A percentile compares a stretch with the other conserved stretches of the same genome.
Evolutionary conservation across 2,113 vertebrate species (phyloP).

Genomic region (Rhinogobius similis): DNA sequence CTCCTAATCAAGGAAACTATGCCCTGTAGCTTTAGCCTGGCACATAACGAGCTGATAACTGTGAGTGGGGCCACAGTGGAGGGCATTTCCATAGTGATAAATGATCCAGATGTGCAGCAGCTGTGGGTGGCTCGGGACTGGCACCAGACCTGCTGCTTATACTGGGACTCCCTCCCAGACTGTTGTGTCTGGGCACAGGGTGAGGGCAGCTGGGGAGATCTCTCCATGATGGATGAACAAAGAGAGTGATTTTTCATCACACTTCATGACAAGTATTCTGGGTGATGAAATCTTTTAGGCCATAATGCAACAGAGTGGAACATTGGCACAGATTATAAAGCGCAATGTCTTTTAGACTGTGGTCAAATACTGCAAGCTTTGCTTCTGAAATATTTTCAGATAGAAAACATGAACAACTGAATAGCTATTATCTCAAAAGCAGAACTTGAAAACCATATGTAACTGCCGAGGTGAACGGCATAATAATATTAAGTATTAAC

Average conservation of each 20-base stretch:
- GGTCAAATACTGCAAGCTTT: background rate
- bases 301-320: slow-evolving; percentile 22
- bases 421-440: background rate
- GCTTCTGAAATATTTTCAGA: slow-evolving; percentile 1
- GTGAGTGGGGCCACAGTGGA: slow-evolving; percentile 41
- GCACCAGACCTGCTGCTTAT: slow-evolving; percentile 26
- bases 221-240: slow-evolving; percentile 20
- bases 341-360: slow-evolving; percentile 10
- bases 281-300: slow-evolving; percentile 48
- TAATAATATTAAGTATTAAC: background rate
- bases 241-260: slow-evolving; percentile 25
- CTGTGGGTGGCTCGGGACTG: slow-evolving; percentile 15
- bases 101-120: slow-evolving; percentile 66
- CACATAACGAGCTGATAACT: slow-evolving; percentile 59
- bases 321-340: slow-evolving; percentile 6
- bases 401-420: background rate
- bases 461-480: background rate
- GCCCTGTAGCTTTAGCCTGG: slow-evolving; percentile 37
- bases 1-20: slow-evolving; percentile 65
- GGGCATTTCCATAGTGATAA: slow-evolving; percentile 66
- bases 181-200: slow-evolving; percentile 49
- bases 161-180: slow-evolving; percentile 15
- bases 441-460: background rate
- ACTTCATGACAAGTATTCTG: slow-evolving; percentile 12
- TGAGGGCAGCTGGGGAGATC: slow-evolving; percentile 25